Conservation (phyloP, 2,888 invertebrate species). For the Phlogophora meticulosa region DNA sequence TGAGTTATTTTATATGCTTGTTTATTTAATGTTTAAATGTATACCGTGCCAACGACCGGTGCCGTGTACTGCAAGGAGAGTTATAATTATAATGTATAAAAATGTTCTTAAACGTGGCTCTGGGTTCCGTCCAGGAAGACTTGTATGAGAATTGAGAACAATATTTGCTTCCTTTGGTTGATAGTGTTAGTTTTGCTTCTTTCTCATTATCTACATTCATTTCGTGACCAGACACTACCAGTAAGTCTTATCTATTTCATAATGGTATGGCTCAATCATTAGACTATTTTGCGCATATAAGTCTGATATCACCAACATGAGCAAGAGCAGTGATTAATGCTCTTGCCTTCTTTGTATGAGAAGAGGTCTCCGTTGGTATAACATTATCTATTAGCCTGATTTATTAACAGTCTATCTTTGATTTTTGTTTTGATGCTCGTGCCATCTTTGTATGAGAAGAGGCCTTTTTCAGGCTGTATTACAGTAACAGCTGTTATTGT, state of each 20-base stretch:
- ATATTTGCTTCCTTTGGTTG: not conserved
- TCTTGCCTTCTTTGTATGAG: too few relatives aligned
- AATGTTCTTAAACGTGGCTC: conserved; percentile 44
- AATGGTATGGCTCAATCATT: not conserved
- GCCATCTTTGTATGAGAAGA: too few relatives aligned
- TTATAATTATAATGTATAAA: conserved; percentile 71
- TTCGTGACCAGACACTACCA: not conserved
- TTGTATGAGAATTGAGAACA: not conserved
- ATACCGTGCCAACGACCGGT: conserved; percentile 86
- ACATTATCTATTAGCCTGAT: too few relatives aligned
- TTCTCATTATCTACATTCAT: not conserved
- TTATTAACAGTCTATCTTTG: too few relatives aligned
- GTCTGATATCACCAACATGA: too few relatives aligned
- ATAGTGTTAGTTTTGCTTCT: not conserved
- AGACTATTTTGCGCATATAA: not conserved
- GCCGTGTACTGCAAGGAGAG: conserved; percentile 63
- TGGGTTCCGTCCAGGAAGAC: conserved; percentile 34
- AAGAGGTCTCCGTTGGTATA: too few relatives aligned
- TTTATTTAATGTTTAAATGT: conserved; percentile 90
- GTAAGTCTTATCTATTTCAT: not conserved
- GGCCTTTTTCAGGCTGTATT: too few relatives aligned
- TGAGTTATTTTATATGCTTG: conserved; percentile 85
- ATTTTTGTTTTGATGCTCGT: too few relatives aligned
- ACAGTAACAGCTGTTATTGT: too few relatives aligned
- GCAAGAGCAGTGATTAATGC: too few relatives aligned